Percentiles rank a stretch among this genome's conserved stretches.
These are phyloP conservation scores for Cephus sareptanus DNA, from an alignment of 2,888 invertebrate genomes.

Conservation along the genomic window DNA sequence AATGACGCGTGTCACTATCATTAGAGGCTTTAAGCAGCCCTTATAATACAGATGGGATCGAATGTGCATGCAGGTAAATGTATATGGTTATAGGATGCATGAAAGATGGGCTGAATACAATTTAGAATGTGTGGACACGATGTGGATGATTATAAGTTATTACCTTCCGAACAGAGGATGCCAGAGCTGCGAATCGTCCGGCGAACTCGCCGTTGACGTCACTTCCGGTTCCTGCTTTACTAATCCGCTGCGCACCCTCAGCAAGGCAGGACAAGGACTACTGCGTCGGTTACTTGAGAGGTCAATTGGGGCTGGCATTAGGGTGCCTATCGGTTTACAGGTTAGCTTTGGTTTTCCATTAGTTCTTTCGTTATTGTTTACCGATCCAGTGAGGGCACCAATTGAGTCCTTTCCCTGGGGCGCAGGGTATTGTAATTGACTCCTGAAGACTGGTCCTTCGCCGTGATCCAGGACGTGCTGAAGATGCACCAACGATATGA, in stretches of 20 bases:
- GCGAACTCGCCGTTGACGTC: slow-evolving; percentile 57
- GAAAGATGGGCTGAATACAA: background rate
- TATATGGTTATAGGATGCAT: background rate
- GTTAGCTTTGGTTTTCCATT: slow-evolving; percentile 53
- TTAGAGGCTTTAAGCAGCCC: background rate
- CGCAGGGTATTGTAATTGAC: slow-evolving; percentile 7
- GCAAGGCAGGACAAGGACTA: slow-evolving; percentile 50
- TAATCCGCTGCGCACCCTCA: slow-evolving; percentile 55
- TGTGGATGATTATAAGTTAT: slow-evolving; percentile 53
- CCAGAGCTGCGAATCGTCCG: slow-evolving; percentile 75
- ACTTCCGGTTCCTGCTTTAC: slow-evolving; percentile 62
- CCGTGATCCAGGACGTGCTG: slow-evolving; percentile 65
- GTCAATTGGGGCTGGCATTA: slow-evolving; percentile 62
- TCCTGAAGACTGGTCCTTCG: slow-evolving; percentile 42
- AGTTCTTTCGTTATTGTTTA: slow-evolving; percentile 24
- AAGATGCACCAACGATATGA: slow-evolving; percentile 80
- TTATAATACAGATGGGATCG: too few species aligned
- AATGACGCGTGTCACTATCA: slow-evolving; percentile 28
- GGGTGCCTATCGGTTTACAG: slow-evolving; percentile 60
- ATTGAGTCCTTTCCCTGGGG: slow-evolving; percentile 8
- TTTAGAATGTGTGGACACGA: background rate
- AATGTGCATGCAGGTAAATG: background rate
- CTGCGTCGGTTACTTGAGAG: slow-evolving; percentile 51
- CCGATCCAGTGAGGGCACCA: slow-evolving; percentile 21
- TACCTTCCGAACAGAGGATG: slow-evolving; percentile 89